Base-by-base conservation (phyloP, 1,140 invertebrate genomes). In the Vanessa atalanta region DNA sequence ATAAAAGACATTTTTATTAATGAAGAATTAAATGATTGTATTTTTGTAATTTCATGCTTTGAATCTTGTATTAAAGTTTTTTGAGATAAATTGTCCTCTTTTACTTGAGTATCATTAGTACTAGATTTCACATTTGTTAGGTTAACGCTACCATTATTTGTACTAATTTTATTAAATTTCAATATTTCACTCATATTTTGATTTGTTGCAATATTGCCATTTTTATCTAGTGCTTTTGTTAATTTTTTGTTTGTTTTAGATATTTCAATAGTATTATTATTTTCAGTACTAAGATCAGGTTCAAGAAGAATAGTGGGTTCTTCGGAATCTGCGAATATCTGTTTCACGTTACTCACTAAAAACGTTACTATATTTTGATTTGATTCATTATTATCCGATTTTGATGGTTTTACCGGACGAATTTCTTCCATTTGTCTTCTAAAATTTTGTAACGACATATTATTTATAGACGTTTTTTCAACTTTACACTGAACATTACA, bases 341-440 rank as follows among this genome's bases (percentile, higher is more conserved):
- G 76, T 78, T 83, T 85, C 14, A 82, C 79, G 75, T 89, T 87
- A 74, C 85, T 73, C 14, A 88, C 76, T 14, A 89, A 70, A 77
- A 88, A 81, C 14, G 83, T 81, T 64, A 87, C 83, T 53, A 88
- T 72, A 75, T 87, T 79, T 64, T 73, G 65, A 73, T 48, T 73
- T n/a, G 70, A 15, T 20, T 84, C 82, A 43, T 43, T 5, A 1
- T 43, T 43, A 3, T 84, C 78, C 31, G 57, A 50, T 65, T 65
- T 79, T 51, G 60, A 55, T 23, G 71, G 57, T 15, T 72, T 65
- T 65, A 82, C 75, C 43, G 75, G 76, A 48, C 61, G n/a, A 11
- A 77, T 31, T 70, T 84, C 84, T 80, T 85, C 84, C 70, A 84
- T 74, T 69, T 84, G 57, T 69, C 71, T 74, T 77, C 84, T 82